A percentile compares a stretch with the other conserved stretches of the same genome.
phyloP scores from a whole-genome alignment of 2,113 vertebrate species.

The Hemibates koningsi region DNA sequence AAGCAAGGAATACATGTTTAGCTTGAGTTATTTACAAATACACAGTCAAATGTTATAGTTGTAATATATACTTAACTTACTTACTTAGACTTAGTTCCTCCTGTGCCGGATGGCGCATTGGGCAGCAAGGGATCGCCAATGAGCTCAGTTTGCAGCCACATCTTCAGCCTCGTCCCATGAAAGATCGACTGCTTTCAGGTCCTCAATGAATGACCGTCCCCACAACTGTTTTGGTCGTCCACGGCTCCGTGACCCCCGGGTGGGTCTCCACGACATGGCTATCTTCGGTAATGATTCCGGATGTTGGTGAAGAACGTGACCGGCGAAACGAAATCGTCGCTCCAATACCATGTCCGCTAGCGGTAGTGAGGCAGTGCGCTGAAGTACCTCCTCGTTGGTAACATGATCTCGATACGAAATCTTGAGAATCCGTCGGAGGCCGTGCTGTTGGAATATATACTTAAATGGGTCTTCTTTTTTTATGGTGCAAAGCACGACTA shows the following conservation, averaged over 20 bases:
- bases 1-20: background rate
- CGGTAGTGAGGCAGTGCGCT: background rate
- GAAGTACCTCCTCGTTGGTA: background rate
- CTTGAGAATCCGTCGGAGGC: background rate
- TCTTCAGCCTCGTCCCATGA: background rate
- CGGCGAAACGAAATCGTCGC: rapidly evolving
- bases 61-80: background rate
- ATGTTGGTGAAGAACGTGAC: background rate
- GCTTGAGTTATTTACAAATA: background rate
- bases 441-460: background rate
- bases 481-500: background rate
- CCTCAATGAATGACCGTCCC: background rate
- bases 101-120: background rate
- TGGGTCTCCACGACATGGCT: background rate
- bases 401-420: background rate
- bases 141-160: background rate
- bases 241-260: background rate
- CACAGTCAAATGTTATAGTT: background rate
- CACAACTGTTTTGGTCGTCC: background rate
- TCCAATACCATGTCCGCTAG: background rate
- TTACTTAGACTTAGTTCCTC: background rate
- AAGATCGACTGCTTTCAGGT: background rate
- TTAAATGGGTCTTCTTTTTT: background rate
- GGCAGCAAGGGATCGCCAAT: background rate
- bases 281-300: background rate